Evolutionary conservation across 2,888 invertebrate genomes (phyloP).

Genomic region (Drosophila leonis): DNA sequence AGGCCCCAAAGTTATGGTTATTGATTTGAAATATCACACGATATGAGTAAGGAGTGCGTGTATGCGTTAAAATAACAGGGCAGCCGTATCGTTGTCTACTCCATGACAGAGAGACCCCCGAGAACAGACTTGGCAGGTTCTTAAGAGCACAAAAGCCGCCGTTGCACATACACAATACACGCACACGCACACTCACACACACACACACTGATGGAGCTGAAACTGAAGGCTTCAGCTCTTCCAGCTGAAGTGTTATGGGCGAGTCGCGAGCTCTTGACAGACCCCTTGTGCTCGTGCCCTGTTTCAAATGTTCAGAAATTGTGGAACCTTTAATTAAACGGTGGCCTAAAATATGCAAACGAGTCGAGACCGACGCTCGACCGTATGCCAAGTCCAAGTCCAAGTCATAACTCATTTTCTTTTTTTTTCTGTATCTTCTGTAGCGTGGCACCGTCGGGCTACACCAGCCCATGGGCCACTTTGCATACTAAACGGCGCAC

Average conservation of each 20-base stretch:
- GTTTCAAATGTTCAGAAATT: constrained; percentile 73
- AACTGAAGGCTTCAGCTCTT: constrained; percentile 45
- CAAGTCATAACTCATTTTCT: constrained; percentile 84
- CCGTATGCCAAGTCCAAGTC: constrained; percentile 58
- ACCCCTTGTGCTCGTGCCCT: constrained; percentile 80
- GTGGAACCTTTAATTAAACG: constrained; percentile 85
- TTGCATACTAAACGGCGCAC: constrained; percentile 84
- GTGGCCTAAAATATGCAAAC: constrained; percentile 86
- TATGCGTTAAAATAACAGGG: constrained; percentile 72
- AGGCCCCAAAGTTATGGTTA: constrained; percentile 70
- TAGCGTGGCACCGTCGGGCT: constrained; percentile 51
- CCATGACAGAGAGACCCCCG: constrained; percentile 28
- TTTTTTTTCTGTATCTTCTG: constrained; percentile 17
- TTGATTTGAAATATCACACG: constrained; percentile 79
- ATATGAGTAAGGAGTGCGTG: constrained; percentile 56
- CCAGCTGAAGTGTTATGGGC: constrained; percentile 61
- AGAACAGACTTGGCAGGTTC: constrained; percentile 53
- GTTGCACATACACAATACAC: constrained; percentile 27
- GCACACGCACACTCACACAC: constrained; percentile 7
- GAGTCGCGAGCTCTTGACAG: constrained; percentile 76
- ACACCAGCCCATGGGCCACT: constrained; percentile 72
- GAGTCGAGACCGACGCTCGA: constrained; percentile 61
- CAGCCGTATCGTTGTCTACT: constrained; percentile 56
- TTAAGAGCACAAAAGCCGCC: constrained; percentile 63
- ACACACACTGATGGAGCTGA: constrained; percentile 6